Conservation (phyloP, 2,113 vertebrate genomes). For the Bubo scandiacus region DNA sequence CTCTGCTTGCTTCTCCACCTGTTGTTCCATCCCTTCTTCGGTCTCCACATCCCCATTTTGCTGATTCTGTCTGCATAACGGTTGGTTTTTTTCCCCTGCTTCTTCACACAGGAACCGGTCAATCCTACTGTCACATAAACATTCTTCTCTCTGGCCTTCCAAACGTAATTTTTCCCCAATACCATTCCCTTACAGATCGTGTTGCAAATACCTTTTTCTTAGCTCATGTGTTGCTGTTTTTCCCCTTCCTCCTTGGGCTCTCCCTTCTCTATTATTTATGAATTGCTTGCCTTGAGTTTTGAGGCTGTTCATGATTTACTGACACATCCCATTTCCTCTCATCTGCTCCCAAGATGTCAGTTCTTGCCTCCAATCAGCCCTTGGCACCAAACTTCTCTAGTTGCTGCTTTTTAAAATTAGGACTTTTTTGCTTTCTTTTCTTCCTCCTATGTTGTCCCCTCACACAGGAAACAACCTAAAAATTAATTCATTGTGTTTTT, state of each 20-base stretch:
- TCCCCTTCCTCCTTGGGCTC: not conserved
- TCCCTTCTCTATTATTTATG: constrained; percentile 27
- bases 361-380: constrained; percentile 11
- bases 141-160: not conserved
- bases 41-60: not conserved
- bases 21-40: not conserved
- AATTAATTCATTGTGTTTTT: not conserved
- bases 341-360: constrained; percentile 63
- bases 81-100: rapidly evolving
- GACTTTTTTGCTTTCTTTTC: not conserved
- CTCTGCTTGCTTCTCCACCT: not conserved
- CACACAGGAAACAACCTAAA: constrained; percentile 8
- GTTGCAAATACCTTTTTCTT: not conserved
- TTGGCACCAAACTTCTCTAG: constrained; percentile 15
- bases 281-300: constrained; percentile 19
- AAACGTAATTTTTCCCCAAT: not conserved
- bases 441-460: not conserved
- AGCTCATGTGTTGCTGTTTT: not conserved
- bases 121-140: not conserved
- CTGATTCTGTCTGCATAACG: not conserved
- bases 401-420: constrained; percentile 7
- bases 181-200: not conserved
- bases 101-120: not conserved
- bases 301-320: constrained; percentile 48
- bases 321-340: constrained; percentile 51